phyloP scores from a whole-genome alignment of 2,797 vertebrate species.

The Heliangelus exortis region DNA sequence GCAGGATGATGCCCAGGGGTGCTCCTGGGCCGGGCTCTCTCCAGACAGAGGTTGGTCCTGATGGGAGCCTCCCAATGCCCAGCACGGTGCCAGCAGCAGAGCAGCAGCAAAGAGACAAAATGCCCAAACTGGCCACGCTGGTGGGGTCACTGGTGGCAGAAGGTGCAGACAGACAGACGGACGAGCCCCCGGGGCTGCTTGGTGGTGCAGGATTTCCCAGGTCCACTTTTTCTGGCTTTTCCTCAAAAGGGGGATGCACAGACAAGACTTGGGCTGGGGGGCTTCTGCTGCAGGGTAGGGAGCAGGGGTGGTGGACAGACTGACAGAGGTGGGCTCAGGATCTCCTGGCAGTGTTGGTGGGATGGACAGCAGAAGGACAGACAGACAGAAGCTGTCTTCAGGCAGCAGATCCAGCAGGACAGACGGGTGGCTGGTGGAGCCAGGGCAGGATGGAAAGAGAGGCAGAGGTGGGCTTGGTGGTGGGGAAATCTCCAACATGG shows the following conservation, averaged over 20 bases:
- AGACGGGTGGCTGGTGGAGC: background rate
- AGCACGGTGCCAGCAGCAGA: background rate
- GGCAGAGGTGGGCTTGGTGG: background rate
- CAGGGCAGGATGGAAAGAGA: conserved; percentile 16
- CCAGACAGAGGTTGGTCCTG: background rate
- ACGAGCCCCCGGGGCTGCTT: background rate
- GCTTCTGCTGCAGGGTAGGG: background rate
- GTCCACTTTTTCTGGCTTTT: accelerated
- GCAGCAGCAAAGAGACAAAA: background rate
- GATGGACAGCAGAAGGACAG: background rate
- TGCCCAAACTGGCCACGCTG: background rate
- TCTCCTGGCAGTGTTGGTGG: accelerated
- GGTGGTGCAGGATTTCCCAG: background rate
- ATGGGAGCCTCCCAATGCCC: accelerated
- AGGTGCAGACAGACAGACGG: background rate
- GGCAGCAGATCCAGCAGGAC: conserved; percentile 32
- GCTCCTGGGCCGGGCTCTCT: background rate
- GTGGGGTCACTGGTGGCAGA: background rate
- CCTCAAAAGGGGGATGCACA: background rate
- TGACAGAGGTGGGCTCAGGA: background rate
- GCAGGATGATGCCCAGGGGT: background rate
- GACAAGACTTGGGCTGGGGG: background rate
- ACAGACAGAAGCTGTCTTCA: background rate
- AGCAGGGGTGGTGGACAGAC: accelerated
- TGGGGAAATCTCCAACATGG: background rate